Base-by-base conservation (phyloP, 2,888 invertebrate genomes). In the Nemotelus nigrinus region DNA sequence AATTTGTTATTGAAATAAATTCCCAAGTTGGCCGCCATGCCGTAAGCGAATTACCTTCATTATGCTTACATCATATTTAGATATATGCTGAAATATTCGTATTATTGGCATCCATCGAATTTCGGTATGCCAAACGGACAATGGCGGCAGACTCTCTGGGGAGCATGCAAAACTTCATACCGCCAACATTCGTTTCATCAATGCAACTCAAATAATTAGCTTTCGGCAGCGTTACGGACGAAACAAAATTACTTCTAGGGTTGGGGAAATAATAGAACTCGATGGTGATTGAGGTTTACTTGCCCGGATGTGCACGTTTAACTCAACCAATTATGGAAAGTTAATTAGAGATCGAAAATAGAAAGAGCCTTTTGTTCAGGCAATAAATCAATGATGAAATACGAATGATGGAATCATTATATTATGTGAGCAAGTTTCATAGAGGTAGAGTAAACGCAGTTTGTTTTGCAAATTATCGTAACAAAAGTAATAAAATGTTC, bases 201-300 rank as follows among this genome's bases (percentile, higher is more conserved):
- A 70, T 44, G 53, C 70, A 70, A 70, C 55, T 70, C 70, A 70
- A 70, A 70, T 70, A 70, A 70, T 70, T n/a, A 55, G 70, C 70
- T 70, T 68, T 50, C 53, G 55, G 53, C 55, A n/a, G n/a, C 8
- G 55, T 70, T 70, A 53, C 39, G 43, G 45, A 5, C 53, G 70
- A 47, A 47, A 43, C 70, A 43, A 53, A 70, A 70, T 70, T 25
- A 70, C 39, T 48, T 43, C 55, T 3, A 41, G 43, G 43, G 44
- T n/a, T n/a, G 41, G 5, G 6, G 25, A 8, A 4, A 39, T 43
- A n/a, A 5, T 5, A 63, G 5, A 63, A 63, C 63, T 5, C 5
- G 63, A n/a, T 63, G 63, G 43, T 2, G 4, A 43, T 41, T 70
- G 53, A 70, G 53, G 55, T n/a, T n/a, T 43, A 55, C 41, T 70